Evolutionary conservation across 2,888 invertebrate genomes (phyloP).

Genomic region (Leistus spinibarbis): DNA sequence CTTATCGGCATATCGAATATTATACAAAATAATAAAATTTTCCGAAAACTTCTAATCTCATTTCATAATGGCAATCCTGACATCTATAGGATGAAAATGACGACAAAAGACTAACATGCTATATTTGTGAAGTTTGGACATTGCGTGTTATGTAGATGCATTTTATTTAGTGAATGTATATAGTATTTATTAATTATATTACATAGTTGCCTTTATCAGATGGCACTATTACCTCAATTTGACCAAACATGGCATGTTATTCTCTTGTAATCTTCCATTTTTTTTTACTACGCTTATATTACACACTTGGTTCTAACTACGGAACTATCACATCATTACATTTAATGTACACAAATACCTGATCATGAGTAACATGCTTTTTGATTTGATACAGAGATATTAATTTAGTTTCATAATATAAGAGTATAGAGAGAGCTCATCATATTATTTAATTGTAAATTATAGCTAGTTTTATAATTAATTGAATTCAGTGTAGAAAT

Average conservation of each 20-base stretch:
- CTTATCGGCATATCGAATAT: not conserved
- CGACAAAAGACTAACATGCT: not conserved
- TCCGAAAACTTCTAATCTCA: not conserved
- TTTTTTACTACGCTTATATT: not conserved
- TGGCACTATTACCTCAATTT: not conserved
- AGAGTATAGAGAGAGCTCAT: not conserved
- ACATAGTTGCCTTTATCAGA: not conserved
- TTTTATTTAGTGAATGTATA: not conserved
- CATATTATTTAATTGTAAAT: not conserved
- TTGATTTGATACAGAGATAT: not conserved
- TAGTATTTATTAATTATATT: not conserved
- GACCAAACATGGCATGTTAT: not conserved
- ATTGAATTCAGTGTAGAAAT: constrained; percentile 11
- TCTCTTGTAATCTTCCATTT: not conserved
- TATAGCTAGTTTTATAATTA: not conserved
- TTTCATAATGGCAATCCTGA: constrained; percentile 38
- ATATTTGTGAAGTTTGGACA: not conserved
- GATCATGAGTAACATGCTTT: constrained; percentile 17
- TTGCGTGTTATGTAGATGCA: not conserved
- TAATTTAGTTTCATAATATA: not conserved
- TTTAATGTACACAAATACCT: constrained; percentile 39
- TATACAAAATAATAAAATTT: not conserved
- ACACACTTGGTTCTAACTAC: constrained; percentile 14
- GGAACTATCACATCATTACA: constrained; percentile 31
- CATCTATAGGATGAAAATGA: constrained; percentile 15